Evolutionary conservation across 2,797 vertebrate genomes (phyloP).

Genomic region (Labeo calbasu): DNA sequence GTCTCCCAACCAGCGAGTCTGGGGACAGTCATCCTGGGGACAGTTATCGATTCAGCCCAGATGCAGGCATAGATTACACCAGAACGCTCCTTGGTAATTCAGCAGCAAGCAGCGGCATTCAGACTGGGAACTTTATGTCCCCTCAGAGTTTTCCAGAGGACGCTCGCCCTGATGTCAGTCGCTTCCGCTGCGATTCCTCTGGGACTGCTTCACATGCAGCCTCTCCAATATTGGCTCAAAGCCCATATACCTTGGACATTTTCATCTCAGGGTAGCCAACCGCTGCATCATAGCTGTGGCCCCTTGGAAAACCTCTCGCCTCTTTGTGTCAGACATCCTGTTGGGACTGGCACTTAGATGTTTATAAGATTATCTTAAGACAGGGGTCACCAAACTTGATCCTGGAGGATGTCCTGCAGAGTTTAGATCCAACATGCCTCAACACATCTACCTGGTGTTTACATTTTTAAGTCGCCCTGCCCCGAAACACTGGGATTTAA

Average conservation of each 20-base stretch:
- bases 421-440: background rate
- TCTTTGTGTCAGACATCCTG: background rate
- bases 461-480: too few species aligned
- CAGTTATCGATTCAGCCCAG: background rate
- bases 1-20: background rate
- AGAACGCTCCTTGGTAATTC: too few species aligned
- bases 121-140: background rate
- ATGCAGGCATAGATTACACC: too few species aligned
- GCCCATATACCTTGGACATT: too few species aligned
- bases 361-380: background rate
- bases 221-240: background rate
- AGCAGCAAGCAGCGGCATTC: background rate
- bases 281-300: background rate
- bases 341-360: background rate
- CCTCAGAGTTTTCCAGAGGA: too few species aligned
- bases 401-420: background rate
- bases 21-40: background rate
- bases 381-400: background rate
- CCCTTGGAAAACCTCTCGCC: background rate
- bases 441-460: too few species aligned
- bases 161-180: too few species aligned
- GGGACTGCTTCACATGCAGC: background rate
- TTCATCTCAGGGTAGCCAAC: background rate
- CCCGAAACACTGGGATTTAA: too few species aligned
- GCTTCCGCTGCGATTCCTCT: too few species aligned